These are phyloP conservation scores for Caradrina kadenii DNA, from an alignment of 2,888 invertebrate genomes.

Conservation along the genomic window DNA sequence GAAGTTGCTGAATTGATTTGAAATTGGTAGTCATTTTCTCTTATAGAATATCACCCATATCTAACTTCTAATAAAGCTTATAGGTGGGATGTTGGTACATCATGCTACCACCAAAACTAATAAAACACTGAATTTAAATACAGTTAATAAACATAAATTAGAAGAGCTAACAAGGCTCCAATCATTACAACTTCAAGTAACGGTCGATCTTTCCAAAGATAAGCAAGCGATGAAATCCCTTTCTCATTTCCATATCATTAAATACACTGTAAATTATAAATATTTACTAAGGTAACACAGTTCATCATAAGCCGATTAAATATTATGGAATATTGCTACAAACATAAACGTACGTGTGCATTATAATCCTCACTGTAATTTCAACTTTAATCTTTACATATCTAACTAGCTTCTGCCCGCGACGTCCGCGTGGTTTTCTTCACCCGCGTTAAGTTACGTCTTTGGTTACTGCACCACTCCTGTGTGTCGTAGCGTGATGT, in stretches of 20 bases:
- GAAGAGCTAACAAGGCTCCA: conserved; percentile 11
- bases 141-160: conserved; percentile 24
- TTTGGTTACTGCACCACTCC: too few species aligned
- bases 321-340: conserved; percentile 29
- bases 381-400: conserved; percentile 64
- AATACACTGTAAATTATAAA: conserved; percentile 14
- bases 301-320: conserved; percentile 36
- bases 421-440: too few species aligned
- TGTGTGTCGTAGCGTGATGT: too few species aligned
- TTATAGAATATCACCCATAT: neutral
- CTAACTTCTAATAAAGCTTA: conserved; percentile 11
- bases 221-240: conserved; percentile 24
- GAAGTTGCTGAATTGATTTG: neutral
- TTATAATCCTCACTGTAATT: conserved; percentile 62
- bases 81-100: neutral
- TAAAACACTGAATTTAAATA: conserved; percentile 29
- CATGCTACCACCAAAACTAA: neutral
- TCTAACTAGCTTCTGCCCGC: neutral
- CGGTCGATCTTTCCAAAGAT: conserved; percentile 18
- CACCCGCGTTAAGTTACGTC: too few species aligned
- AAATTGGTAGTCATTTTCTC: neutral
- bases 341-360: conserved; percentile 18
- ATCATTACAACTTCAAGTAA: conserved; percentile 11
- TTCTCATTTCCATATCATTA: conserved; percentile 36
- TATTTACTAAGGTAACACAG: conserved; percentile 9